phyloP scores from a whole-genome alignment of 2,888 invertebrate species.

The Drosophila nr. medialis region DNA sequence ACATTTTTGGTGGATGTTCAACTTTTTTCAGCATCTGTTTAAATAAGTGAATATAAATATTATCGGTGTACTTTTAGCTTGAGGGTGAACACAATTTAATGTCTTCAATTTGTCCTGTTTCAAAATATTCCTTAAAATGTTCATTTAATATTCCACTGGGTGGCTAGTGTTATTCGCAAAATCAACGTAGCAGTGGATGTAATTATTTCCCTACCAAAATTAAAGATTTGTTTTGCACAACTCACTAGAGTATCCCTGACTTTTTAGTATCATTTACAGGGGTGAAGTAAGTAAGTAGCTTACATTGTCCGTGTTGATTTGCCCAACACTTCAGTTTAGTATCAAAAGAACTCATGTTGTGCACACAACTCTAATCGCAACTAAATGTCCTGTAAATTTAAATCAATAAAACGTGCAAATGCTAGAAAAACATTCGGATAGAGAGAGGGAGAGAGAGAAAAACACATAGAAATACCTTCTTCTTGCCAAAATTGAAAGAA shows the following conservation, averaged over 20 bases:
- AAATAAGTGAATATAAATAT: background rate
- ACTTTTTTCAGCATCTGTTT: background rate
- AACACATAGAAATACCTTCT: slow-evolving; percentile 4
- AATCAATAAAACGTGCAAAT: slow-evolving; percentile 23
- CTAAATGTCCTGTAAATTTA: slow-evolving; percentile 17
- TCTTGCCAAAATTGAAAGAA: slow-evolving; percentile 19
- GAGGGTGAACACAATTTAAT: background rate
- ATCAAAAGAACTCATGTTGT: background rate
- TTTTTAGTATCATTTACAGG: background rate
- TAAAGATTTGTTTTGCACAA: background rate
- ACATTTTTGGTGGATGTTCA: background rate
- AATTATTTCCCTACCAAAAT: background rate
- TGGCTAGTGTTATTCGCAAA: background rate
- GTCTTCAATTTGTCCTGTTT: background rate
- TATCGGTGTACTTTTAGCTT: background rate
- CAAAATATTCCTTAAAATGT: background rate
- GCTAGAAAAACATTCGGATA: slow-evolving; percentile 22
- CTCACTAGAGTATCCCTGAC: too few relatives aligned
- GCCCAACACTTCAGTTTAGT: background rate
- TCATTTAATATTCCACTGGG: background rate
- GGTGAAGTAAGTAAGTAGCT: background rate
- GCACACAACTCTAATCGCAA: background rate
- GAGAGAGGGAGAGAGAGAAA: slow-evolving; percentile 4
- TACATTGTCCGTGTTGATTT: background rate
- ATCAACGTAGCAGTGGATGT: background rate